These are phyloP conservation scores for Drosophila borealis DNA, from an alignment of 2,888 invertebrate species.

Conservation along the genomic window DNA sequence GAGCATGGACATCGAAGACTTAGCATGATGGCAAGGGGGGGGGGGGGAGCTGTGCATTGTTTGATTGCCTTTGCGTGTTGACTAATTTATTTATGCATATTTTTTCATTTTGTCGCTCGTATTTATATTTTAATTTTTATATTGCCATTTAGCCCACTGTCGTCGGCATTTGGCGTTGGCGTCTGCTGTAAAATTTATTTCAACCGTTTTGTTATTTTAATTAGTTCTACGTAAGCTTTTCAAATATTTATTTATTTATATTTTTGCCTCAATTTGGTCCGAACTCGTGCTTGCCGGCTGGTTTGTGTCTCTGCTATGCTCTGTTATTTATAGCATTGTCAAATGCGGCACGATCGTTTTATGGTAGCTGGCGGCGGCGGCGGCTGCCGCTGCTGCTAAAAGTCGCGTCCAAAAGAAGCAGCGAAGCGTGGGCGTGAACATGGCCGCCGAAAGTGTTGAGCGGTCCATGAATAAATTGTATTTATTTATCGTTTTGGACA, in stretches of 20 bases:
- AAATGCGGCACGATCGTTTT: constrained; percentile 56
- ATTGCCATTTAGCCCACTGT: constrained; percentile 63
- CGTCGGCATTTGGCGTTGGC: constrained; percentile 49
- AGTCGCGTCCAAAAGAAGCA: constrained; percentile 33
- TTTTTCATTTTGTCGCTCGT: constrained; percentile 7
- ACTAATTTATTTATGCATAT: constrained; percentile 72
- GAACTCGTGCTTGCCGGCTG: constrained; percentile 24
- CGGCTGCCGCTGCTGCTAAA: constrained; percentile 23
- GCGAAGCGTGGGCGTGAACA: constrained; percentile 67
- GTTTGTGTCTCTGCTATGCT: constrained; percentile 53
- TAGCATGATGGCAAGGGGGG: neutral
- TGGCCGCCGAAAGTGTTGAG: constrained; percentile 73
- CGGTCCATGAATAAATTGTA: constrained; percentile 71
- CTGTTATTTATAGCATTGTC: constrained; percentile 67
- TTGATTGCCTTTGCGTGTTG: constrained; percentile 41
- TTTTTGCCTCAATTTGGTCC: constrained; percentile 41
- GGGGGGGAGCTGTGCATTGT: constrained; percentile 27
- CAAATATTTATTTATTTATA: constrained; percentile 19
- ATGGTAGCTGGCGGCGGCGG: constrained; percentile 50
- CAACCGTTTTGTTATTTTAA: constrained; percentile 77
- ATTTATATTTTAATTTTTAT: constrained; percentile 57
- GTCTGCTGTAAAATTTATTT: constrained; percentile 59
- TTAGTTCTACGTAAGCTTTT: constrained; percentile 57
- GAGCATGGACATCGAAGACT: constrained; percentile 5
- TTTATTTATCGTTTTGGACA: constrained; percentile 65